Evolutionary conservation across 2,888 invertebrate genomes (phyloP), one percentile per base, ranked within the genome.

Genomic region (Hyalella azteca): DNA sequence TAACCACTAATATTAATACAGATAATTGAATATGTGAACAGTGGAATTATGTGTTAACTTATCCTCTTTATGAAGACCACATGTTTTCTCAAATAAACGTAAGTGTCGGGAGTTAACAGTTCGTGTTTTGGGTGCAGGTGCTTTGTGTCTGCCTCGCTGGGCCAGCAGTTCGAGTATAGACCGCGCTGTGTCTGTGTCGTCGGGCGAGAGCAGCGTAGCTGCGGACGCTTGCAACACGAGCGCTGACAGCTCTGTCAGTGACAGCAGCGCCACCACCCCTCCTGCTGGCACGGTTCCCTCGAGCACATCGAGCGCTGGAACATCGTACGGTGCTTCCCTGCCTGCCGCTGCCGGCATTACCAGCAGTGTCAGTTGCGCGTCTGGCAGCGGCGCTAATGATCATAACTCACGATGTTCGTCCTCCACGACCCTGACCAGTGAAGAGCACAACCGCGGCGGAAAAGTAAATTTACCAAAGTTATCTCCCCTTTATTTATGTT

Each of bases 81-180:
- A n/a, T n/a, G n/a, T n/a, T n/a, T n/a, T n/a, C n/a, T n/a, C n/a
- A n/a, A n/a, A n/a, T n/a, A n/a, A n/a, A n/a, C n/a, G n/a, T n/a
- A n/a, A n/a, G n/a, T n/a, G n/a, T n/a, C n/a, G n/a, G n/a, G n/a
- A n/a, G n/a, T n/a, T 54, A 22, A 26, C 3, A 4, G 7, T 49
- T 54, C 0, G 0, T 54, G 4, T 54, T 11, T 26, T 36, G 5
- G 15, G 7, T 39, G n/a, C 87, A 93, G 93, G 95, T 66, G 94
- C 94, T 0, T 87, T 95, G 78, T 93, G 95, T 11, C 90, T 95
- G 88, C 95, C 95, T 3, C 90, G 94, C 50, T 95, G 95, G 95
- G 93, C 93, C 59, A 85, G 84, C 29, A 83, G 83, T 15, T 59
- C 79, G 54, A 87, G 87, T 84, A 85, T 86, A 15, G 87, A 87